Base-by-base conservation (phyloP, 2,797 vertebrate genomes). In the Anas bernieri region DNA sequence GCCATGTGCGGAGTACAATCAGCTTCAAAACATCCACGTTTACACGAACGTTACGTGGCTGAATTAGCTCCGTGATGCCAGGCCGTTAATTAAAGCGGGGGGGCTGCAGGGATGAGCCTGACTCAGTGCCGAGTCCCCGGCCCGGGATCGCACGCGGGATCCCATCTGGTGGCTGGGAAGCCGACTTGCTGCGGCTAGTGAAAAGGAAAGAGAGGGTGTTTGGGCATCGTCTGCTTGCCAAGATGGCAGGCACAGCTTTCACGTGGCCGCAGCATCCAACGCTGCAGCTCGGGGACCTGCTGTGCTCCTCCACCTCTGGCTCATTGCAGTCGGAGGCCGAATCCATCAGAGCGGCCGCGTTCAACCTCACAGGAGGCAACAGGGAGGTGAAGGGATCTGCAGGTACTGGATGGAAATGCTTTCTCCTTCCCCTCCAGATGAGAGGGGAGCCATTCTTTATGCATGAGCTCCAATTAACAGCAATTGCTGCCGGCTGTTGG, bases 391-490 rank as follows among this genome's bases (percentile, higher is more conserved):
- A 91, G 56, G 70, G 94, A 90, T 95, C 58, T 0, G 21, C 83
- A 22, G 35, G 61, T 86, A 0, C 72, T 79, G 43, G 35, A 86
- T 85, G 63, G 80, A 88, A 77, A 92, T 90, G 74, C 52, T 96
- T 93, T 77, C 75, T 93, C 6, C 75, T 77, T 88, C 77, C 70
- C 48, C 20, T 84, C 28, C 30, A 54, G 72, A 70, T 68, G 75
- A 84, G 81, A 45, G 74, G 14, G 81, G 68, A 67, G 22, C 35
- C 45, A 80, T 96, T 86, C 94, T 86, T 96, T 95, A 93, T 96
- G 88, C 74, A 96, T 95, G 90, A 93, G 92, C 70, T 67, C 74
- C 75, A 94, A 88, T 96, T 96, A 96, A 93, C 86, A 83, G 90
- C 90, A 84, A 69, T 96, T 93, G 88, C 93, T 77, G 90, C 92